Evolutionary conservation across 1,140 invertebrate species (phyloP).

Genomic region (Nomia melanderi): DNA sequence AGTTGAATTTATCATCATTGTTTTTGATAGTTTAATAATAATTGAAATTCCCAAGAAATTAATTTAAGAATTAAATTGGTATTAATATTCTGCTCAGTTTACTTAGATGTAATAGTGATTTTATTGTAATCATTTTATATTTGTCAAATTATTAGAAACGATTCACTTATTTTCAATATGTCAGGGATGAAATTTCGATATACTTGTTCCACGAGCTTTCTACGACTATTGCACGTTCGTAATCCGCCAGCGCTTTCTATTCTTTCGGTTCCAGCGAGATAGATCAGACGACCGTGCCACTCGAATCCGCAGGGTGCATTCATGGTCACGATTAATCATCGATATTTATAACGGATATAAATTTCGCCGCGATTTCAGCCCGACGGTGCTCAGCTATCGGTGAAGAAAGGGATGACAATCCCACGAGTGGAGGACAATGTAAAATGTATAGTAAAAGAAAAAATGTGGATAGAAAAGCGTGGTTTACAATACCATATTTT

Average conservation of each 20-base stretch:
- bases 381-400: background rate
- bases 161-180: too few relatives aligned
- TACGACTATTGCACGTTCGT: background rate
- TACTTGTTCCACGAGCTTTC: background rate
- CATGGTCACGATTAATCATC: constrained; percentile 46
- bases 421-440: constrained; percentile 8
- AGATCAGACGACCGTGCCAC: constrained; percentile 25
- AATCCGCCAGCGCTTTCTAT: constrained; percentile 12
- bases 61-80: too few relatives aligned
- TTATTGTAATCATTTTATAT: too few relatives aligned
- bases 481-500: background rate
- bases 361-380: constrained; percentile 27
- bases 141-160: too few relatives aligned
- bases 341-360: constrained; percentile 54
- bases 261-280: constrained; percentile 19
- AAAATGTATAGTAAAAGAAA: constrained; percentile 1
- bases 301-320: constrained; percentile 33
- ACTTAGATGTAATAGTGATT: too few relatives aligned
- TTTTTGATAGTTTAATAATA: too few relatives aligned
- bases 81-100: too few relatives aligned
- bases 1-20: too few relatives aligned
- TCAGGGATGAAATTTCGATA: too few relatives aligned
- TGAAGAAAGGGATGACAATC: background rate
- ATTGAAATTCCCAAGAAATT: too few relatives aligned
- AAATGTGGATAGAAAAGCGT: background rate